Percentiles rank a stretch among this genome's conserved stretches.
Conservation (phyloP, 2,888 invertebrate species). For the Metallyticus violacea region DNA sequence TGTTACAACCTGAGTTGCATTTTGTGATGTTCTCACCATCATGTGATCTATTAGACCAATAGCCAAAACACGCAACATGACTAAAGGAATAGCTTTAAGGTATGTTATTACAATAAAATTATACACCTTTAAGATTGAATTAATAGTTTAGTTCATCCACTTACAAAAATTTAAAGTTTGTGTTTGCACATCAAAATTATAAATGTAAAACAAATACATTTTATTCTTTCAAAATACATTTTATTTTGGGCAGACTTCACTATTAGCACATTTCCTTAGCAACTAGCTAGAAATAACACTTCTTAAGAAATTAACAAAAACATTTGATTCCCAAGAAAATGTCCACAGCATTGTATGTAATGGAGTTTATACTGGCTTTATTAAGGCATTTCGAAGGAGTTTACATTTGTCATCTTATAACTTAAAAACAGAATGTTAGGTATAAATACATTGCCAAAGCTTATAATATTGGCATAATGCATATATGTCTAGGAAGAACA, state of each 20-base stretch:
- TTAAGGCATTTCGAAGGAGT: not conserved
- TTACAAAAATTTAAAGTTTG: not conserved
- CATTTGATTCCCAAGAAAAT: not conserved
- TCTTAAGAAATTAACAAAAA: not conserved
- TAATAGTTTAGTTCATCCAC: not conserved
- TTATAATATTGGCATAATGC: not conserved
- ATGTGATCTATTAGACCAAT: too few species aligned
- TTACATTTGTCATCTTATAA: not conserved
- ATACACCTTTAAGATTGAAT: not conserved
- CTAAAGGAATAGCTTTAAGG: not conserved
- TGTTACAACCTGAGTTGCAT: too few species aligned
- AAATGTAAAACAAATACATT: not conserved
- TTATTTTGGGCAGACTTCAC: not conserved
- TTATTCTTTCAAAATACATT: not conserved
- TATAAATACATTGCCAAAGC: not conserved
- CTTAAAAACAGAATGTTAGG: not conserved
- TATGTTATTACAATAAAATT: not conserved
- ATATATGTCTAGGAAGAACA: not conserved
- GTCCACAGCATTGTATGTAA: not conserved
- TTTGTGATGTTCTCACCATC: too few species aligned
- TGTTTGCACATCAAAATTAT: not conserved
- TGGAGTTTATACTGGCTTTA: not conserved
- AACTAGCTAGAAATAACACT: not conserved
- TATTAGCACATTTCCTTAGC: not conserved
- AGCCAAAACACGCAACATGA: too few species aligned